These are phyloP conservation scores for Coreius guichenoti DNA, from an alignment of 2,797 vertebrate genomes.

Conservation along the genomic window DNA sequence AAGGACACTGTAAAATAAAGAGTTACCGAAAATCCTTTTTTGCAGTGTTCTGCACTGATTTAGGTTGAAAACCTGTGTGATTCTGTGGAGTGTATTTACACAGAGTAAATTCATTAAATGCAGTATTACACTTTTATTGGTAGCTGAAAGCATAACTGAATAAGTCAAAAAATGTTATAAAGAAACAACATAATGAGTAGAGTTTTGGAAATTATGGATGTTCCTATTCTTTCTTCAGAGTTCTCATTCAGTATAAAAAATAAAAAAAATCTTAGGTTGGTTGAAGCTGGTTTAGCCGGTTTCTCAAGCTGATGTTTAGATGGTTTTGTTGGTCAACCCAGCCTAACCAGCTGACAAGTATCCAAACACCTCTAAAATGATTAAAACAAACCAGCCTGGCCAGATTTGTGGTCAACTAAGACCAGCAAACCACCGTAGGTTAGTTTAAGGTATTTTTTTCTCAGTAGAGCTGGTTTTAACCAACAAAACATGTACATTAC, in stretches of 20 bases:
- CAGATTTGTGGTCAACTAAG: neutral
- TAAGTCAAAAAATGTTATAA: neutral
- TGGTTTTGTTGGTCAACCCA: neutral
- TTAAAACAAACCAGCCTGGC: neutral
- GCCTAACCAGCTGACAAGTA: neutral
- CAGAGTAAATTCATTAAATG: neutral
- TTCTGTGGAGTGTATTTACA: neutral
- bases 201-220: neutral
- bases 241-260: neutral
- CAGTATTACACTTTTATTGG: neutral
- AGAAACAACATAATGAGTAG: neutral
- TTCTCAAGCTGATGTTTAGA: neutral
- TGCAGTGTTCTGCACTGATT: neutral
- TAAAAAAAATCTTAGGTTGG: neutral
- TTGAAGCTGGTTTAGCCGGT: neutral
- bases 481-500: neutral
- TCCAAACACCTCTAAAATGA: neutral
- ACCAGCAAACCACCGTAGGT: neutral
- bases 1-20: too few relatives aligned
- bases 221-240: neutral
- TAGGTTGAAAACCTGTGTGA: neutral
- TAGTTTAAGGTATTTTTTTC: neutral
- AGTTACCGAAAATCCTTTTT: neutral
- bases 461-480: neutral
- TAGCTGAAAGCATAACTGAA: neutral